Conservation (phyloP, 1,140 invertebrate species). For the Scaptomyza montana region DNA sequence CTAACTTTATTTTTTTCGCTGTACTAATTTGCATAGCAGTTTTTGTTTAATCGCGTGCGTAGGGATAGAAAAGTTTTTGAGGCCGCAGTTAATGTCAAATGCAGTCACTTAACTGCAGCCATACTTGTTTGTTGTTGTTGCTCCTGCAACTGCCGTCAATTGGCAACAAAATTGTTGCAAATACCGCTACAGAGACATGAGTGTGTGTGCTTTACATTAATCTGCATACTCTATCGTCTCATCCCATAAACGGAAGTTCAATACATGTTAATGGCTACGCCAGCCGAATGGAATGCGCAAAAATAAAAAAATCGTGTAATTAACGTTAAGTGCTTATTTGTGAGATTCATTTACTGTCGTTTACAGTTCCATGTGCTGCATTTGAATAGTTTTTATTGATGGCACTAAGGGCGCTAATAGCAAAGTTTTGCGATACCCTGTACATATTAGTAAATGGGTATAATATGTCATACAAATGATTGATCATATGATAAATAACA, state of each 20-base stretch:
- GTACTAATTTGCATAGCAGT: constrained; percentile 63
- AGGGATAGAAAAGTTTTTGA: constrained; percentile 16
- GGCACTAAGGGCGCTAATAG: background rate
- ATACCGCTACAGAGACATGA: constrained; percentile 10
- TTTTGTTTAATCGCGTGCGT: constrained; percentile 4
- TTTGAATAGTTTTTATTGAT: constrained; percentile 30
- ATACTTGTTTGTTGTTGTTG: constrained; percentile 26
- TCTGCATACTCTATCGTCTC: constrained; percentile 10
- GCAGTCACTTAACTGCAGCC: constrained; percentile 48
- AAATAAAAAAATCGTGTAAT: constrained; percentile 47
- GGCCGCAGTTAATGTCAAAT: constrained; percentile 70
- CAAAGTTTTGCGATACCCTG: constrained; percentile 12
- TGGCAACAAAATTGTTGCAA: constrained; percentile 60
- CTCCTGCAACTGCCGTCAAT: constrained; percentile 52
- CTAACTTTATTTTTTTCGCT: constrained; percentile 19
- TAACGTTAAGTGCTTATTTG: constrained; percentile 78
- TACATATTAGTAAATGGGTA: background rate
- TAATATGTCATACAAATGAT: no score
- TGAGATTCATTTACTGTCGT: constrained; percentile 34
- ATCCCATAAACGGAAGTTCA: constrained; percentile 13
- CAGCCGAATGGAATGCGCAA: constrained; percentile 31
- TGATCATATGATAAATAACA: background rate
- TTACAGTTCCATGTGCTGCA: constrained; percentile 6
- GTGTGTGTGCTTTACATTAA: constrained; percentile 62
- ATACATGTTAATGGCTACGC: constrained; percentile 64